phyloP scores from a whole-genome alignment of 2,113 vertebrate genomes.

The Ondatra zibethicus region DNA sequence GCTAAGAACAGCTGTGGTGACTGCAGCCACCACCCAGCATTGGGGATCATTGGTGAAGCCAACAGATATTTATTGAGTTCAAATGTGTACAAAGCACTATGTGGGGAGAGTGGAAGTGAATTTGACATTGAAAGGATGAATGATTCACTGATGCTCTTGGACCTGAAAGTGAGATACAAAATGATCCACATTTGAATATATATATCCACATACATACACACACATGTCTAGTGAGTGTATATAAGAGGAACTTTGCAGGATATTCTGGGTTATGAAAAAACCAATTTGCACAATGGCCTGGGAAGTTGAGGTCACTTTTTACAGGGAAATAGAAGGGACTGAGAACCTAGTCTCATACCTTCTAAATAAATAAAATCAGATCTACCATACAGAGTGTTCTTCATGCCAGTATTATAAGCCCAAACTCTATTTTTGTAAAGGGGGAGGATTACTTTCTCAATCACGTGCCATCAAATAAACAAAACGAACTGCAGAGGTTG shows the following conservation, averaged over 20 bases:
- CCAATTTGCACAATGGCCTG: slow-evolving; percentile 84
- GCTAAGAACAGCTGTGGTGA: background rate
- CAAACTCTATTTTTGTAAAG: slow-evolving; percentile 76
- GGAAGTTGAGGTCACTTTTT: slow-evolving; percentile 68
- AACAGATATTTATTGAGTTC: background rate
- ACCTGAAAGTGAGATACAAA: slow-evolving; percentile 57
- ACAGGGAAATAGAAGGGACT: slow-evolving; percentile 70
- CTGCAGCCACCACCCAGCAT: background rate
- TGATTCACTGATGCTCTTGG: slow-evolving; percentile 43
- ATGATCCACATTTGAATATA: background rate
- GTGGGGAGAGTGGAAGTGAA: background rate
- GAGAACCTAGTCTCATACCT: slow-evolving; percentile 26
- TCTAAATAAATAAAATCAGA: slow-evolving; percentile 42
- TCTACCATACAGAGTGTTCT: slow-evolving; percentile 51
- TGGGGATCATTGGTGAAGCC: background rate
- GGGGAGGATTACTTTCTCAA: slow-evolving; percentile 68
- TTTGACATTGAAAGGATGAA: slow-evolving; percentile 20
- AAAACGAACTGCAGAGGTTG: background rate
- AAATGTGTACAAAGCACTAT: background rate
- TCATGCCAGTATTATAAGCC: slow-evolving; percentile 83
- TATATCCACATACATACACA: background rate
- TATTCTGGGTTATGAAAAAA: slow-evolving; percentile 62
- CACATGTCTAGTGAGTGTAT: background rate
- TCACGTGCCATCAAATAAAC: slow-evolving; percentile 59
- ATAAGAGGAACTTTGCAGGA: slow-evolving; percentile 58